Conservation (phyloP, 2,797 vertebrate species). For the Bufotes viridis region DNA sequence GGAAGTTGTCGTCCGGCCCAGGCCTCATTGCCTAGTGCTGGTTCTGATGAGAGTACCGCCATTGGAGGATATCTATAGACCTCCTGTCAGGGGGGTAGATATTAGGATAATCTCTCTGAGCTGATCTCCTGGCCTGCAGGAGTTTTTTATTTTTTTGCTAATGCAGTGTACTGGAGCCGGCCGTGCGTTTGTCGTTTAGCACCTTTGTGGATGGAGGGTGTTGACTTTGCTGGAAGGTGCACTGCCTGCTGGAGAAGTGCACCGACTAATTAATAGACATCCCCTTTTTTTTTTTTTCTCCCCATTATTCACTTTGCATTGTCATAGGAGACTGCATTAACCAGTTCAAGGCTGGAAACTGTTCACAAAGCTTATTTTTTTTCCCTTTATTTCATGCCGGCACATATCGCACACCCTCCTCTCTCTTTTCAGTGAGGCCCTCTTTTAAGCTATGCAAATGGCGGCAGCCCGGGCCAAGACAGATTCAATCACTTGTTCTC, state of each 20-base stretch:
- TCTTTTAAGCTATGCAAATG: conserved; percentile 23
- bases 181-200: not conserved
- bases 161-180: not conserved
- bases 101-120: not conserved
- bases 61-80: not conserved
- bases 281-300: not conserved
- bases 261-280: not conserved
- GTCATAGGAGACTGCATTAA: not conserved
- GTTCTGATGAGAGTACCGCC: not conserved
- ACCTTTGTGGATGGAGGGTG: conserved; percentile 1
- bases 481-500: conserved; percentile 25
- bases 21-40: not conserved
- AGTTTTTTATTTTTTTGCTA: no score
- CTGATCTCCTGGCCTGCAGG: not conserved
- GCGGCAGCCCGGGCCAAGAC: not conserved
- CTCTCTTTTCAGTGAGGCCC: not conserved
- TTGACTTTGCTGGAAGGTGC: not conserved
- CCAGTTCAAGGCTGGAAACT: not conserved
- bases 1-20: not conserved
- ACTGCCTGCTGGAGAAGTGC: not conserved
- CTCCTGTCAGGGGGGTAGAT: not conserved
- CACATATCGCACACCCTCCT: not conserved
- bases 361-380: not conserved
- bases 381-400: not conserved
- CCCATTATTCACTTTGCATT: not conserved